Conservation (phyloP, 2,797 vertebrate species). For the Notolepis coatsorum region DNA sequence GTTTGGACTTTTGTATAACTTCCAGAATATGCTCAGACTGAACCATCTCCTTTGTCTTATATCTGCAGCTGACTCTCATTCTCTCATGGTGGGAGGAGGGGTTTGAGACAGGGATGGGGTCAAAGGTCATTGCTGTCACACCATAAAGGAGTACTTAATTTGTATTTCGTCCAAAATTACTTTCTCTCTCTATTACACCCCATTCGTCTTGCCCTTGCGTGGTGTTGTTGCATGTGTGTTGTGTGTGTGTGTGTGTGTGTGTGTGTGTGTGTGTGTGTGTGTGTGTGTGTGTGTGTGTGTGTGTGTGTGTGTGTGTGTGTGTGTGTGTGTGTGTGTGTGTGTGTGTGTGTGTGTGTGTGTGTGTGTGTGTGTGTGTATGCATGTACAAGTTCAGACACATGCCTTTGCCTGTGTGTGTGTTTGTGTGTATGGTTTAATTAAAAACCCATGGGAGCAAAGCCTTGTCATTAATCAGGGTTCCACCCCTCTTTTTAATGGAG, state of each 20-base stretch:
- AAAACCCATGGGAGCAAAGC: constrained; percentile 54
- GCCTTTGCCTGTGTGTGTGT: constrained; percentile 15
- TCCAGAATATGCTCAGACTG: too few relatives aligned
- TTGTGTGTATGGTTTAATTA: constrained; percentile 55
- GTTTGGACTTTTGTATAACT: too few relatives aligned
- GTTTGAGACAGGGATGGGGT: constrained; percentile 24
- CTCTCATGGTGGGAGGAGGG: constrained; percentile 39
- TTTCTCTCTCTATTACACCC: constrained; percentile 47
- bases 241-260: constrained; percentile 20
- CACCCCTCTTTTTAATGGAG: constrained; percentile 19
- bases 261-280: constrained; percentile 1
- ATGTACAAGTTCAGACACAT: neutral
- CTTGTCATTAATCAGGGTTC: constrained; percentile 57
- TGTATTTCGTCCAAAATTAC: constrained; percentile 49
- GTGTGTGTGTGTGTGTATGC: neutral
- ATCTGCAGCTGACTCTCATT: too few relatives aligned
- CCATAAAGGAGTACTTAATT: constrained; percentile 49
- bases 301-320: neutral
- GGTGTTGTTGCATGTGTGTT: neutral
- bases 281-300: constrained; percentile 10
- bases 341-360: too few relatives aligned
- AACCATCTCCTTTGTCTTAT: too few relatives aligned
- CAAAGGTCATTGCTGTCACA: constrained; percentile 38
- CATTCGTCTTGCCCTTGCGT: constrained; percentile 39
- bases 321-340: neutral